These are phyloP conservation scores for Myiopsitta monachus DNA, from an alignment of 2,113 vertebrate genomes.

Conservation along the genomic window DNA sequence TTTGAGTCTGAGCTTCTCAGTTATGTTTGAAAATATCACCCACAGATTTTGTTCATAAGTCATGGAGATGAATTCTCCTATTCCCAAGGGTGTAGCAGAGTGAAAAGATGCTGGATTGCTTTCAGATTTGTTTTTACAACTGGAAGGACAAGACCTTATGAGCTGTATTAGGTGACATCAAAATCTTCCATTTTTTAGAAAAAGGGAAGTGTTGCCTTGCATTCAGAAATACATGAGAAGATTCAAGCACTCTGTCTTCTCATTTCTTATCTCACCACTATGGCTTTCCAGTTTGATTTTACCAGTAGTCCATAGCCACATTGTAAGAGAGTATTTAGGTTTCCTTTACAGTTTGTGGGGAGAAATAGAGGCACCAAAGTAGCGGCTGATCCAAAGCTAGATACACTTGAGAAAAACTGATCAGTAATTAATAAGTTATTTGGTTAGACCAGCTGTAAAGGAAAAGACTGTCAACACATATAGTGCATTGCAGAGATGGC, in stretches of 20 bases:
- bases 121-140: not conserved
- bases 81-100: not conserved
- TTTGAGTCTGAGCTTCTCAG: not conserved
- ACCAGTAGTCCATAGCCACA: not conserved
- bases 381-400: not conserved
- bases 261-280: not conserved
- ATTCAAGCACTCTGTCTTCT: not conserved
- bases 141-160: not conserved
- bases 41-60: not conserved
- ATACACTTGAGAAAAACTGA: not conserved
- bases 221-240: not conserved
- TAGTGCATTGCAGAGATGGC: not conserved
- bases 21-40: not conserved
- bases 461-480: not conserved
- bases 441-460: not conserved
- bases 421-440: not conserved
- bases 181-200: not conserved
- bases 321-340: not conserved
- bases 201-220: not conserved
- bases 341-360: not conserved
- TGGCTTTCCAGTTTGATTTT: not conserved
- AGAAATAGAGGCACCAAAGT: not conserved
- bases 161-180: not conserved
- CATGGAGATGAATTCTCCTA: not conserved
- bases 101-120: not conserved